phyloP scores from a whole-genome alignment of 2,113 vertebrate genomes.

The Galemys pyrenaicus region DNA sequence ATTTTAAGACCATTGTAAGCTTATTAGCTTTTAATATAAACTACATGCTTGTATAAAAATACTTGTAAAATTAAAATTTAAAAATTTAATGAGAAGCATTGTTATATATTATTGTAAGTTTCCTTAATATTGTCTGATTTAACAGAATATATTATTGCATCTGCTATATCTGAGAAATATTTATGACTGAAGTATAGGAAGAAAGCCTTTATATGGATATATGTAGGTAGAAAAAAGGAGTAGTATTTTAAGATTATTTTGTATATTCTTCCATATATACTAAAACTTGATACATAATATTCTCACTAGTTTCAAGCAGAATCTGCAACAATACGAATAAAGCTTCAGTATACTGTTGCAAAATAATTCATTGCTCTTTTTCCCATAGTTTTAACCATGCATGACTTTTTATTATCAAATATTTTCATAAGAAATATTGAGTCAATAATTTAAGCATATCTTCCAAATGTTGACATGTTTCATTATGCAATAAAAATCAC shows the following conservation, averaged over 20 bases:
- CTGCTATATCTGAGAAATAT: not conserved
- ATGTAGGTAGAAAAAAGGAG: not conserved
- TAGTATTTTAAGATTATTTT: not conserved
- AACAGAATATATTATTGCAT: not conserved
- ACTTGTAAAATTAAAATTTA: not conserved
- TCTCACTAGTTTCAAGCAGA: not conserved
- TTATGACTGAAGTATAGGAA: not conserved
- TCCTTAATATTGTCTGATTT: not conserved
- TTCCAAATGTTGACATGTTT: not conserved
- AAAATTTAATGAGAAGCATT: not conserved
- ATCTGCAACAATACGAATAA: not conserved
- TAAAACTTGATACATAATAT: not conserved
- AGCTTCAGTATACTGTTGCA: not conserved
- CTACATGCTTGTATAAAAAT: not conserved
- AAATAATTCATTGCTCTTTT: not conserved
- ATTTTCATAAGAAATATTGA: not conserved
- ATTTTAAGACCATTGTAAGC: not conserved
- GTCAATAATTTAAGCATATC: not conserved
- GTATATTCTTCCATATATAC: not conserved
- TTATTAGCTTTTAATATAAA: not conserved
- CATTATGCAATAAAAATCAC: not conserved
- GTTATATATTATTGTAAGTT: not conserved
- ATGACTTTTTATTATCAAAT: not conserved
- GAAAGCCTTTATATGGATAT: not conserved
- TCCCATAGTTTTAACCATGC: not conserved